These are phyloP conservation scores for Ifrita kowaldi DNA, from an alignment of 2,113 vertebrate species.

Conservation along the genomic window DNA sequence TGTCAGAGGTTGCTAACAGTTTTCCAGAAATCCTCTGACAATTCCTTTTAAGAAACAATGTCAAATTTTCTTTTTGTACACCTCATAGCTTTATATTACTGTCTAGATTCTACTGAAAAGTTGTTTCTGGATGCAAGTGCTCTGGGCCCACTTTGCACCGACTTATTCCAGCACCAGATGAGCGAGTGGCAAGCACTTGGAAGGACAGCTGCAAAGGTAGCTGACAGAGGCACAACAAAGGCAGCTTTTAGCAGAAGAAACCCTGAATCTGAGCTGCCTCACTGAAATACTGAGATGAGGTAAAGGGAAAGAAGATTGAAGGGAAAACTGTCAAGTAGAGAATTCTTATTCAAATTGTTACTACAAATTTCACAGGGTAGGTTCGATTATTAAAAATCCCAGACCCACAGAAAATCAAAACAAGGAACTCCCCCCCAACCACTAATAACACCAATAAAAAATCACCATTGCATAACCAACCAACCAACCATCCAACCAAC, in stretches of 20 bases:
- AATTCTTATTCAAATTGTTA: neutral
- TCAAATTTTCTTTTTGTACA: neutral
- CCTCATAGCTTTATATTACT: neutral
- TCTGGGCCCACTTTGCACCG: neutral
- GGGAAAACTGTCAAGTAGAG: neutral
- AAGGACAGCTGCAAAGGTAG: neutral
- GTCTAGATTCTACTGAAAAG: neutral
- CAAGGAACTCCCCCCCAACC: too few relatives aligned
- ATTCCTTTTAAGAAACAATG: neutral
- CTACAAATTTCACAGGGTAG: neutral
- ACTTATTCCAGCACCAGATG: neutral
- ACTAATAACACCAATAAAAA: neutral
- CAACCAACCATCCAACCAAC: neutral
- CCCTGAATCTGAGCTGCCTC: neutral
- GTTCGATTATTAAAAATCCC: neutral
- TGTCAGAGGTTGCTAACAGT: neutral
- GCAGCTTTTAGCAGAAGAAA: neutral
- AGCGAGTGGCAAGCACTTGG: neutral
- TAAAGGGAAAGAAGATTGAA: neutral
- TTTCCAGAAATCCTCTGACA: neutral
- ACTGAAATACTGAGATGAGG: neutral
- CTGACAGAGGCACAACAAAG: neutral
- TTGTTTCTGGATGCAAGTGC: neutral
- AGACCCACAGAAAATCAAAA: neutral
- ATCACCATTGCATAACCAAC: neutral